Base-by-base conservation (phyloP, 2,888 invertebrate species). In the Venusia cambrica region DNA sequence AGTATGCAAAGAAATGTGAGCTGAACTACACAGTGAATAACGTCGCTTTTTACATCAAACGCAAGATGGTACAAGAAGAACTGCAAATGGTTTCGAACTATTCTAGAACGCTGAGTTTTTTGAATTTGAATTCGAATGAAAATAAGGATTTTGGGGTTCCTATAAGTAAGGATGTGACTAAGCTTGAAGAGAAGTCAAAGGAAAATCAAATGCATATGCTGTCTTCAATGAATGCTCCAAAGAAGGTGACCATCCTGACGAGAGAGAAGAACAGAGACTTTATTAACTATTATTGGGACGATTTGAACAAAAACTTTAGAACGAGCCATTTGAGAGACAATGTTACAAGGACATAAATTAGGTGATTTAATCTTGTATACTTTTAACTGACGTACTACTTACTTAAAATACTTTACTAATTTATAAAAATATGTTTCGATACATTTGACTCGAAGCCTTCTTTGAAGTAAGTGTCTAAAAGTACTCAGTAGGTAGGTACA, bases 11-110 rank as follows among this genome's bases (percentile, higher is more conserved):
- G 2, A 71, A 45, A 31, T 62, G 62, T 31, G 35, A 51, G 2
- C 36, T 67, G 0, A 50, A 46, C 1, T 55, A 63, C 19, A 64
- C 66, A 0, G 58, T 78, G 0, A 47, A 51, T 5, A 71, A 65
- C 26, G 57, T 78, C 0, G 45, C 58, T 0, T 51, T 51, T 36
- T 78, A 68, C 14, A 68, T 75, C 5, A 63, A 63, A 11, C 62
- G 62, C 5, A 62, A 65, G 24, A 51, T 57, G 41, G 19, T 73
- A 0, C 53, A 63, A 26, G 63, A 67, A 2, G 76, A 79, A 28
- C 33, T 76, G 10, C 41, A 54, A 2, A 52, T 62, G 36, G 54
- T 58, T 5, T 51, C 38, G 1, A 62, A 60, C 13, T 59, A 59
- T 10, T 57, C 67, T 0, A 62, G 38, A 20, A 56, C 27, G 16